phyloP scores from a whole-genome alignment of 2,113 vertebrate species.

The Ageneiosus marmoratus region DNA sequence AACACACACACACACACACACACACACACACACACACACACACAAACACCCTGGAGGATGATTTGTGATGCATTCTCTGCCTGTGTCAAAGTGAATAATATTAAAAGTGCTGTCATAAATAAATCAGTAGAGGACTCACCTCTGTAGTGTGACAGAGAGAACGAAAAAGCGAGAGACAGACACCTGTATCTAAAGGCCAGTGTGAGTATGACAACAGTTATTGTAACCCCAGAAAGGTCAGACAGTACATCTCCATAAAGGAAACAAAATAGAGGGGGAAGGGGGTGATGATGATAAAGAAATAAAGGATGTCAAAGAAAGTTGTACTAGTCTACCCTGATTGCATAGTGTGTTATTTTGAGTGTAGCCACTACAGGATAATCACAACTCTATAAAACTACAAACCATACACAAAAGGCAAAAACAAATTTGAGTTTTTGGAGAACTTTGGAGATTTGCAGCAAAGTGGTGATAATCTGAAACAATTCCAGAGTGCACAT shows the following conservation, averaged over 20 bases:
- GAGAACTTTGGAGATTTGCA: neutral
- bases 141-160: constrained; percentile 69
- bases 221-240: constrained; percentile 45
- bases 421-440: too few relatives aligned
- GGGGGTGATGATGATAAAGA: too few relatives aligned
- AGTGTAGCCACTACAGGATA: neutral
- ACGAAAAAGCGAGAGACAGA: constrained; percentile 52
- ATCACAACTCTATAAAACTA: neutral
- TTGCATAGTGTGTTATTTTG: neutral
- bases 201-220: constrained; percentile 54
- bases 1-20: constrained; percentile 59
- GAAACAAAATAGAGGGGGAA: neutral
- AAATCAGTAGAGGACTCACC: constrained; percentile 76
- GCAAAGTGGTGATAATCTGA: neutral
- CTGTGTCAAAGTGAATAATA: constrained; percentile 75
- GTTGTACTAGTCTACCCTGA: neutral
- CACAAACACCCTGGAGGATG: constrained; percentile 70
- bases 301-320: neutral
- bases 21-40: constrained; percentile 39
- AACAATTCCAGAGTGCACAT: neutral
- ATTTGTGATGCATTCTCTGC: constrained; percentile 72
- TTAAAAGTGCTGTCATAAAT: constrained; percentile 78
- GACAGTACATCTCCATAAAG: constrained; percentile 37
- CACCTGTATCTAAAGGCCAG: constrained; percentile 30
- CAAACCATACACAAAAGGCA: neutral